phyloP scores from a whole-genome alignment of 2,797 vertebrate species.

The Coilia nasus region DNA sequence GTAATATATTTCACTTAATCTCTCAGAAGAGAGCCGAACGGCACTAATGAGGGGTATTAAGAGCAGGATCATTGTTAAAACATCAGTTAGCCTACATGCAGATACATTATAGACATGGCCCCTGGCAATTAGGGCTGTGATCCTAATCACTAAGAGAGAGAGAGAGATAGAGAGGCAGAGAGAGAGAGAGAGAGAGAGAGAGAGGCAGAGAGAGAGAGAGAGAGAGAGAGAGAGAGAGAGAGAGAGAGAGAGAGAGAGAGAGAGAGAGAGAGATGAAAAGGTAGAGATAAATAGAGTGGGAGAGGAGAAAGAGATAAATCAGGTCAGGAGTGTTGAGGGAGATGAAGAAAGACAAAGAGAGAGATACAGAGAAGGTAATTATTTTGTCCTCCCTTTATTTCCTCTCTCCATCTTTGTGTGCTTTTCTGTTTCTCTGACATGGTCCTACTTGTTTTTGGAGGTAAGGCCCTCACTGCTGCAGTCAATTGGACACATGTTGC shows the following conservation, averaged over 20 bases:
- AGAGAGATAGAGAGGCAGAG: background rate
- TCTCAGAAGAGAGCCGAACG: background rate
- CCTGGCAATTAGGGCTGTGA: slow-evolving; percentile 4
- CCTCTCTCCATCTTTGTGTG: background rate
- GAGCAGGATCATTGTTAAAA: slow-evolving; percentile 16
- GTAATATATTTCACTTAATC: slow-evolving; percentile 12
- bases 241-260: background rate
- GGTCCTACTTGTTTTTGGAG: background rate
- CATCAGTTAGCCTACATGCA: slow-evolving; percentile 9
- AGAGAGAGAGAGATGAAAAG: background rate
- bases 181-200: slow-evolving; percentile 1
- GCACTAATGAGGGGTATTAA: background rate
- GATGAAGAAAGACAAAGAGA: background rate
- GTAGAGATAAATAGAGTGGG: too few relatives aligned
- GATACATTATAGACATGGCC: background rate
- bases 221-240: background rate
- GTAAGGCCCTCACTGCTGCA: background rate
- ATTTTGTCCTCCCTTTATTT: slow-evolving; percentile 16
- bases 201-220: background rate
- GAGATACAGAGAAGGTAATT: slow-evolving; percentile 29
- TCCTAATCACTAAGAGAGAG: slow-evolving; percentile 8
- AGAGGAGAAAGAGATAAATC: background rate
- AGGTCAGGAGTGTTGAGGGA: background rate
- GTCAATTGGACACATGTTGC: background rate
- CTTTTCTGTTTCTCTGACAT: background rate